Percentiles rank a stretch among this genome's conserved stretches.
Evolutionary conservation across 1,140 invertebrate species (phyloP).

Genomic region (Palaemon carinicauda): DNA sequence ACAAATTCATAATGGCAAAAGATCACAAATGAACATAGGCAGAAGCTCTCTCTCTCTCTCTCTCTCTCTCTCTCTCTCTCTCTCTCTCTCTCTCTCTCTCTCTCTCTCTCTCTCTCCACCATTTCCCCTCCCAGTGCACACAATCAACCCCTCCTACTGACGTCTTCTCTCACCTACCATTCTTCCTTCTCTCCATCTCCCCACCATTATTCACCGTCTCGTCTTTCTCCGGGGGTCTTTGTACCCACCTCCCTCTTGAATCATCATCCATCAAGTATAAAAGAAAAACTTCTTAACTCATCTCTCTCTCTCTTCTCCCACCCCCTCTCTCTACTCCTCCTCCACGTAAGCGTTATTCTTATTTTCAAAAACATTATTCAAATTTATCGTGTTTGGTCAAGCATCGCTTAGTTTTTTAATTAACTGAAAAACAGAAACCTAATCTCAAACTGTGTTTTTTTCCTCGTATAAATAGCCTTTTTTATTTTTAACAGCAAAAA

Average conservation of each 20-base stretch:
- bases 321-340: not conserved
- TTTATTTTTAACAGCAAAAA: no score
- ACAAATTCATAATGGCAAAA: no score
- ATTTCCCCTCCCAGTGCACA: no score
- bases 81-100: not conserved
- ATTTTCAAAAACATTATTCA: not conserved
- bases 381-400: no score
- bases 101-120: not conserved
- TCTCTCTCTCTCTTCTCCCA: not conserved
- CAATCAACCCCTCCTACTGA: not conserved
- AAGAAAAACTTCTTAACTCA: constrained; percentile 18
- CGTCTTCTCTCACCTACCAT: no score
- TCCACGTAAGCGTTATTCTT: not conserved
- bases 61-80: not conserved
- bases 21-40: no score
- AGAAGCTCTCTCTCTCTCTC: not conserved
- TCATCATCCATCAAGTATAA: constrained; percentile 17
- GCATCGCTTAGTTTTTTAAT: not conserved
- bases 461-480: no score
- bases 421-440: no score
- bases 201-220: not conserved
- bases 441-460: no score
- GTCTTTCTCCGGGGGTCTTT: not conserved
- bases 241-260: not conserved
- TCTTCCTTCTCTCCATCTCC: not conserved